Conservation (phyloP, 2,888 invertebrate genomes). For the Cerceris rybyensis region DNA sequence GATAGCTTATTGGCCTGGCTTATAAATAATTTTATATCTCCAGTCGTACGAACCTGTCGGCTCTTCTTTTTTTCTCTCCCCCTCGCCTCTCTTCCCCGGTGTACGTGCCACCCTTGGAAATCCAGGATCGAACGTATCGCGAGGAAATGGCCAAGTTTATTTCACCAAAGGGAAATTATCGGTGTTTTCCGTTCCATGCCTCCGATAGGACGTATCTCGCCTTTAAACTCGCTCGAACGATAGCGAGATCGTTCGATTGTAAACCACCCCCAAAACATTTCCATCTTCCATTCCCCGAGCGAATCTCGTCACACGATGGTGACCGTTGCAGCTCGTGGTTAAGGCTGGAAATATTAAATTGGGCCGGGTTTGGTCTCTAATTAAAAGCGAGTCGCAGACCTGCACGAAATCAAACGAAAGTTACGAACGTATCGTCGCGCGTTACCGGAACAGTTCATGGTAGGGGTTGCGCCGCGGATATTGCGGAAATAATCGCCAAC, state of each 20-base stretch:
- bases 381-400: slow-evolving; percentile 44
- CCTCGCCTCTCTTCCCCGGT: neutral
- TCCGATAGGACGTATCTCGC: neutral
- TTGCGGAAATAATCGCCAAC: slow-evolving; percentile 48
- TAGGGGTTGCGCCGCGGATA: slow-evolving; percentile 6
- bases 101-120: neutral
- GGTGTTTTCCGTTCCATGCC: slow-evolving; percentile 13
- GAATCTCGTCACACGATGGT: slow-evolving; percentile 6
- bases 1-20: slow-evolving; percentile 70
- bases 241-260: no score
- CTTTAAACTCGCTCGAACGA: neutral
- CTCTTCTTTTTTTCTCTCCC: neutral
- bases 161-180: slow-evolving; percentile 37
- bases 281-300: neutral
- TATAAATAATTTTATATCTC: slow-evolving; percentile 72
- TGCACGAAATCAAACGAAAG: slow-evolving; percentile 40
- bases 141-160: slow-evolving; percentile 27
- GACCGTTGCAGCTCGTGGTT: neutral
- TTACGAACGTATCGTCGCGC: slow-evolving; percentile 13
- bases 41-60: slow-evolving; percentile 36
- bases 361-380: slow-evolving; percentile 36
- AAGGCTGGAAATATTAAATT: slow-evolving; percentile 50
- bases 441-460: neutral
- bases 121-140: neutral
- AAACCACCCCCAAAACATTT: no score